A percentile compares a stretch with the other conserved stretches of the same genome.
Conservation (phyloP, 2,888 invertebrate genomes). For the Synergus itoensis region DNA sequence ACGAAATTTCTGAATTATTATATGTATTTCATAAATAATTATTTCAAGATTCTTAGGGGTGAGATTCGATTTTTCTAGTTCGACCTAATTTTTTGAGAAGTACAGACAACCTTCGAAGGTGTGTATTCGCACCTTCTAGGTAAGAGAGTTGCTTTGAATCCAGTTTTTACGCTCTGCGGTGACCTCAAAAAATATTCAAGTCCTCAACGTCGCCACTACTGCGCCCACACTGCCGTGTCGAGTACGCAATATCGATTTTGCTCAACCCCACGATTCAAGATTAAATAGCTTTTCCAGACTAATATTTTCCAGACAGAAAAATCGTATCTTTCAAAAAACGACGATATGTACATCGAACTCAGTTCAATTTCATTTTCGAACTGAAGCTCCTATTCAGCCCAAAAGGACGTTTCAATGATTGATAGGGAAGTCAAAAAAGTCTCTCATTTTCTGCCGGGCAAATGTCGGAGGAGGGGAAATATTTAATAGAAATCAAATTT, state of each 20-base stretch:
- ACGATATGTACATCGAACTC: slow-evolving; percentile 1
- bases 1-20: no score
- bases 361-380: slow-evolving; percentile 15
- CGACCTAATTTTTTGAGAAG: slow-evolving; percentile 4
- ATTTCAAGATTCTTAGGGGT: background rate
- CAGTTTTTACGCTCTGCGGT: slow-evolving; percentile 24
- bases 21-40: background rate
- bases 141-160: slow-evolving; percentile 5
- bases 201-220: slow-evolving; percentile 36
- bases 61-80: background rate
- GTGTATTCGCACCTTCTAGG: slow-evolving; percentile 21
- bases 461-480: background rate
- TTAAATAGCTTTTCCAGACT: slow-evolving; percentile 40
- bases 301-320: slow-evolving; percentile 38
- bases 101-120: slow-evolving; percentile 15
- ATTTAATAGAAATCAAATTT: no score
- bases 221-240: slow-evolving; percentile 32
- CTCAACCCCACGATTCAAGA: slow-evolving; percentile 38
- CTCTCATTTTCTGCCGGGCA: background rate
- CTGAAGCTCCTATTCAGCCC: background rate
- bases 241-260: slow-evolving; percentile 41
- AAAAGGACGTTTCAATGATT: background rate
- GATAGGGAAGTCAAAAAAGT: background rate
- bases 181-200: slow-evolving; percentile 41
- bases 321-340: slow-evolving; percentile 30